Percentiles rank a stretch among this genome's conserved stretches.
These are phyloP conservation scores for Timema cristinae DNA, from an alignment of 2,888 invertebrate species.

Conservation along the genomic window DNA sequence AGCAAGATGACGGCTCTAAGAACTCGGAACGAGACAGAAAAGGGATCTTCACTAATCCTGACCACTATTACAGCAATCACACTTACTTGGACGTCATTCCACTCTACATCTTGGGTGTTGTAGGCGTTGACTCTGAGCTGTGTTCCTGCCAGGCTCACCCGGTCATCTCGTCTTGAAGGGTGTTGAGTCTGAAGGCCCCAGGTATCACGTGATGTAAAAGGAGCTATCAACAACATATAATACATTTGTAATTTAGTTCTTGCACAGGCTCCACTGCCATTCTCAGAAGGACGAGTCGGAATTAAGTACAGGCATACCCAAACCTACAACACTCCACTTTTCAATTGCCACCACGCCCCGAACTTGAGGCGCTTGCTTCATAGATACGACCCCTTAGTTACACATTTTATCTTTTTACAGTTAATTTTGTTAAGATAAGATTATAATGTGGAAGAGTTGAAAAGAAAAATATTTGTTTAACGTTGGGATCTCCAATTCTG, in stretches of 20 bases:
- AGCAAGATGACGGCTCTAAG: too few species aligned
- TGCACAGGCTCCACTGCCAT: neutral
- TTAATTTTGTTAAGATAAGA: neutral
- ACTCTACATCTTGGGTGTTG: constrained; percentile 81
- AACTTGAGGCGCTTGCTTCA: too few species aligned
- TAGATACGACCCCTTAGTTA: too few species aligned
- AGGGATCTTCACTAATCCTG: too few species aligned
- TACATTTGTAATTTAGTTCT: constrained; percentile 10
- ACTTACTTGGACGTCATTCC: constrained; percentile 76
- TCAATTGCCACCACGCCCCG: too few species aligned
- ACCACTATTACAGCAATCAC: neutral
- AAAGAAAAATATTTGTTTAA: too few species aligned
- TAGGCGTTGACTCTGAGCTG: constrained; percentile 83
- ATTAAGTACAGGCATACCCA: neutral
- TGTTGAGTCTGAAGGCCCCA: constrained; percentile 72
- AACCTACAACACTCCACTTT: too few species aligned
- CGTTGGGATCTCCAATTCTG: too few species aligned
- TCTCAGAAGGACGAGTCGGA: neutral
- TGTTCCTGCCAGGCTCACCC: constrained; percentile 81
- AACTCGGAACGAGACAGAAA: too few species aligned
- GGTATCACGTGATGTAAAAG: constrained; percentile 83
- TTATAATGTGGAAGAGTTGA: neutral
- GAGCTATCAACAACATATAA: constrained; percentile 51
- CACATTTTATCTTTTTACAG: neutral
- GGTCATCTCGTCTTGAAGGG: constrained; percentile 85